These are phyloP conservation scores for Acronicta alni DNA, from an alignment of 2,888 invertebrate species.

Conservation along the genomic window DNA sequence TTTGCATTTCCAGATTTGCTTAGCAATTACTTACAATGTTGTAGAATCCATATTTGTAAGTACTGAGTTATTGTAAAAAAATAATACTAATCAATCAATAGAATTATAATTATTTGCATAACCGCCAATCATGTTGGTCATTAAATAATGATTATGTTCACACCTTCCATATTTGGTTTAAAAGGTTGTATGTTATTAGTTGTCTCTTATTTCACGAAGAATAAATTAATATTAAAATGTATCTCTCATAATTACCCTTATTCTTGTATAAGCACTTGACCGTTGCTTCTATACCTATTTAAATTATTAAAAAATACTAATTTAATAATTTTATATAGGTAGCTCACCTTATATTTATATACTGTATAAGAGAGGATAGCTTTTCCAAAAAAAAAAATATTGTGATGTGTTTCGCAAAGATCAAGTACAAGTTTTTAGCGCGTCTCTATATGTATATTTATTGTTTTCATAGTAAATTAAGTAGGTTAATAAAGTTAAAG, in stretches of 20 bases:
- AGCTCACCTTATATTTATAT: no score
- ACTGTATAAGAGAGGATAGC: no score
- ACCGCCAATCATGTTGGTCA: constrained; percentile 23
- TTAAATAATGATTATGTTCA: constrained; percentile 36
- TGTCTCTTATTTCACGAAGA: constrained; percentile 11
- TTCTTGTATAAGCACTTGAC: neutral
- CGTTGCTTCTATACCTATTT: neutral
- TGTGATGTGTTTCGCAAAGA: no score
- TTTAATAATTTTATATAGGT: no score
- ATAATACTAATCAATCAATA: constrained; percentile 16
- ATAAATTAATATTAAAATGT: constrained; percentile 23
- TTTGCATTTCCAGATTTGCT: constrained; percentile 21
- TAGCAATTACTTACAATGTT: constrained; percentile 28
- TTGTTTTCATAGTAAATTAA: no score
- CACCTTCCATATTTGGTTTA: constrained; percentile 43
- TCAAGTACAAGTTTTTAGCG: no score
- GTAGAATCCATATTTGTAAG: constrained; percentile 11
- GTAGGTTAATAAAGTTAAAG: no score
- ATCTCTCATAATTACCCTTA: constrained; percentile 1
- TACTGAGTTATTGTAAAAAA: constrained; percentile 17
- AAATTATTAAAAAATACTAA: no score
- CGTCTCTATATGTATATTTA: no score
- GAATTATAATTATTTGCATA: constrained; percentile 31
- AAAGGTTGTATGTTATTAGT: constrained; percentile 19
- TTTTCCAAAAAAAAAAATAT: no score